These are phyloP conservation scores for Enoplosus armatus DNA, from an alignment of 2,797 vertebrate species.

Conservation along the genomic window DNA sequence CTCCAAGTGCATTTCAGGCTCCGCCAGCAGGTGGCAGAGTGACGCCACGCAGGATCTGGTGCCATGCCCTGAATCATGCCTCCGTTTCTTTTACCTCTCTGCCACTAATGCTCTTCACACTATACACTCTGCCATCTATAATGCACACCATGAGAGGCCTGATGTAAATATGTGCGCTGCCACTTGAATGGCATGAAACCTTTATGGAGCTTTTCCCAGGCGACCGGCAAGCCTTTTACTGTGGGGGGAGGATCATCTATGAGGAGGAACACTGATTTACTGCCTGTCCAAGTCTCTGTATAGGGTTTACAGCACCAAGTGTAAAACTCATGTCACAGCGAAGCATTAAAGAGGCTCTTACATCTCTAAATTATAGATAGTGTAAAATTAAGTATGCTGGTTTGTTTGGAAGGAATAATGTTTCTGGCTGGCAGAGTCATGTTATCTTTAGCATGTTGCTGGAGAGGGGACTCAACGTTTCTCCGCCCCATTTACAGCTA, in stretches of 20 bases:
- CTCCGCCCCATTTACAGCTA: conserved; percentile 66
- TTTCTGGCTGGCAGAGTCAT: conserved; percentile 47
- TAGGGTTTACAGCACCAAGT: conserved; percentile 48
- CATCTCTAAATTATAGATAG: conserved; percentile 74
- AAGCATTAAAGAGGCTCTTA: conserved; percentile 64
- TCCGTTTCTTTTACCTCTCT: conserved; percentile 19
- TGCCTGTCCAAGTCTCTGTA: conserved; percentile 35
- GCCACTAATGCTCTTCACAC: conserved; percentile 33
- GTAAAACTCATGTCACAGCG: conserved; percentile 66
- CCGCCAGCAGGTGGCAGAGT: conserved; percentile 79
- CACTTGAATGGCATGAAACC: conserved; percentile 44
- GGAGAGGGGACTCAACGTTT: conserved; percentile 49
- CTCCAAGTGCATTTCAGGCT: conserved; percentile 19
- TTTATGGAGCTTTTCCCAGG: conserved; percentile 51
- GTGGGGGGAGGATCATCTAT: conserved; percentile 28
- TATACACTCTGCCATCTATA: conserved; percentile 45
- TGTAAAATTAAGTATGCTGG: conserved; percentile 60
- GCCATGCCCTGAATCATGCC: conserved; percentile 25
- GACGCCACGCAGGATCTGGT: conserved; percentile 31
- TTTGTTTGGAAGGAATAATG: conserved; percentile 69
- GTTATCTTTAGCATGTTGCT: conserved; percentile 73
- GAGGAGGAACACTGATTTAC: conserved; percentile 59
- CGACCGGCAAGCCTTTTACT: conserved; percentile 41
- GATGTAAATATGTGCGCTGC: conserved; percentile 56
- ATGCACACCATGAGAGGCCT: conserved; percentile 51